A percentile compares a stretch with the other conserved stretches of the same genome.
Conservation (phyloP, 1,140 invertebrate species). For the Drosophila auraria region DNA sequence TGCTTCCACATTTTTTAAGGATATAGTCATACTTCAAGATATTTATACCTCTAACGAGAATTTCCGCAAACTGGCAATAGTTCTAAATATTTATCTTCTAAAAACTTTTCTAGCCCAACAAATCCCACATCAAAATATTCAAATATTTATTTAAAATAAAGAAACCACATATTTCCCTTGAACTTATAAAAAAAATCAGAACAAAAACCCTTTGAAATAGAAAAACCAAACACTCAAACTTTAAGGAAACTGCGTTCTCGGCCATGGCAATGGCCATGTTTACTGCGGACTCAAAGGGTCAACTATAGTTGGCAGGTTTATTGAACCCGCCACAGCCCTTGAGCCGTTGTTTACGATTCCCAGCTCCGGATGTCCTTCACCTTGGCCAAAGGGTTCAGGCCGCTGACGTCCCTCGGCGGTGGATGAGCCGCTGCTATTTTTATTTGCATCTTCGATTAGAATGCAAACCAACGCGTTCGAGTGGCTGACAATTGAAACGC, state of each 20-base stretch:
- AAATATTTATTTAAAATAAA: not conserved
- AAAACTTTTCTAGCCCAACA: not conserved
- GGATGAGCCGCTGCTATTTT: constrained; percentile 38
- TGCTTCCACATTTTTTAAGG: too few species aligned
- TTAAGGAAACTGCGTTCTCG: not conserved
- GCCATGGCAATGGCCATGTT: constrained; percentile 4
- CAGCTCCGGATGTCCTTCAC: constrained; percentile 25
- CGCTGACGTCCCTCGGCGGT: constrained; percentile 29
- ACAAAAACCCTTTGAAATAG: not conserved
- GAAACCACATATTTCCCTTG: not conserved
- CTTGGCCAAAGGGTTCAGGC: constrained; percentile 40
- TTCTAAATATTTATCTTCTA: too few species aligned
- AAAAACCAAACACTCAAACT: not conserved
- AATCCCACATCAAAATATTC: too few species aligned
- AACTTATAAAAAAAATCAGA: too few species aligned
- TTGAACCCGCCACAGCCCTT: constrained; percentile 32
- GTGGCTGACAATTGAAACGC: constrained; percentile 51
- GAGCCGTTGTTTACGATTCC: constrained; percentile 24
- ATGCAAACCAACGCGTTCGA: constrained; percentile 48
- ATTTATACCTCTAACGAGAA: too few species aligned
- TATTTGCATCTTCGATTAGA: constrained; percentile 54
- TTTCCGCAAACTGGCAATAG: too few species aligned
- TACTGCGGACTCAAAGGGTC: constrained; percentile 13
- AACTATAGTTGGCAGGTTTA: constrained; percentile 26
- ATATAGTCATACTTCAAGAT: too few species aligned